These are phyloP conservation scores for Schlechtendalia chinensis DNA, from an alignment of 1,140 invertebrate species.

Conservation along the genomic window DNA sequence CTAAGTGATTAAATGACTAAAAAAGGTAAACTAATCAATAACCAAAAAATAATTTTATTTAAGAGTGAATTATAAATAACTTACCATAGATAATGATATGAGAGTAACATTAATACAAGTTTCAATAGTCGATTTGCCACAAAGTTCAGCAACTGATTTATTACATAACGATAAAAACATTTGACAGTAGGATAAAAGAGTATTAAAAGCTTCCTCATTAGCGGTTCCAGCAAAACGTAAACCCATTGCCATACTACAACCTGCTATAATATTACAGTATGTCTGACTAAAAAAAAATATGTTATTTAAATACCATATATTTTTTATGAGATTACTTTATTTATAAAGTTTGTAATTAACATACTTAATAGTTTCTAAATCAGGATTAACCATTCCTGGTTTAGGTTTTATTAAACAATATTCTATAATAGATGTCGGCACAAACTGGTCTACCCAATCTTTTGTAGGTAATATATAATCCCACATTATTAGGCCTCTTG, in stretches of 20 bases:
- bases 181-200: constrained; percentile 68
- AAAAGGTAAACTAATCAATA: no score
- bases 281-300: constrained; percentile 72
- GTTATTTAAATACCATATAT: not conserved
- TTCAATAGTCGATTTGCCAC: constrained; percentile 86
- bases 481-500: constrained; percentile 80
- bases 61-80: constrained; percentile 47
- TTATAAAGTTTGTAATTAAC: no score
- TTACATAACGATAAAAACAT: constrained; percentile 66
- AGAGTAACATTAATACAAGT: constrained; percentile 82
- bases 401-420: constrained; percentile 71
- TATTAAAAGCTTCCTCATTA: constrained; percentile 75
- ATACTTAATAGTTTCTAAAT: constrained; percentile 93
- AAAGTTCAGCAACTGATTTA: constrained; percentile 77
- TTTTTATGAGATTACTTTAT: constrained; percentile 31
- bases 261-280: constrained; percentile 93
- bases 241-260: constrained; percentile 90
- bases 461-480: constrained; percentile 74
- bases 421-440: constrained; percentile 72
- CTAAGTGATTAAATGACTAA: no score
- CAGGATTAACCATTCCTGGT: constrained; percentile 66
- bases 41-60: not conserved
- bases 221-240: constrained; percentile 91
- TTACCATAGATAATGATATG: constrained; percentile 75
- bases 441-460: constrained; percentile 82